Conservation (phyloP, 2,113 vertebrate species). For the Tachysurus fulvidraco region DNA sequence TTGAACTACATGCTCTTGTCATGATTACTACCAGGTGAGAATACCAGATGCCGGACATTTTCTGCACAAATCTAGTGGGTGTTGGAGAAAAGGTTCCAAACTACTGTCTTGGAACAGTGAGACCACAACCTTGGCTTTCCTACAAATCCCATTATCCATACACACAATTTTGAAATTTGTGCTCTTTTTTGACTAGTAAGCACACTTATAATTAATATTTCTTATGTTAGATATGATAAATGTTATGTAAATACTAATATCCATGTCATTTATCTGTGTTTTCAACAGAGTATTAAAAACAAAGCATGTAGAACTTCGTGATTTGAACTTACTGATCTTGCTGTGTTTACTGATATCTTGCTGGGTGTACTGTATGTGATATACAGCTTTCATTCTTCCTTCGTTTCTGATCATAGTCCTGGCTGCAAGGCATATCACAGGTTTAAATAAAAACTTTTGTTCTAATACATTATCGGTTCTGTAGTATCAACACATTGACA, state of each 20-base stretch:
- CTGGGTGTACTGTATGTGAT: not conserved
- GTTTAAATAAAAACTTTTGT: not conserved
- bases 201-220: not conserved
- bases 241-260: not conserved
- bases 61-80: not conserved
- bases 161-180: not conserved
- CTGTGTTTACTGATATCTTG: not conserved
- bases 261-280: not conserved
- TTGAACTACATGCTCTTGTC: not conserved
- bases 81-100: constrained; percentile 8
- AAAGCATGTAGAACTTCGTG: not conserved
- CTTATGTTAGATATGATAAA: not conserved
- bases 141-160: not conserved
- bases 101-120: constrained; percentile 1
- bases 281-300: not conserved
- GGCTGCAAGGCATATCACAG: not conserved
- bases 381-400: not conserved
- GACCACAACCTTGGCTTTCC: not conserved
- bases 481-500: not conserved
- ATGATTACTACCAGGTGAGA: constrained; percentile 21
- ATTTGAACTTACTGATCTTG: not conserved
- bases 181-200: not conserved
- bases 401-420: not conserved
- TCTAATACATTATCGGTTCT: not conserved
- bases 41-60: constrained; percentile 1